Evolutionary conservation across 2,113 vertebrate species (phyloP), one percentile per base, ranked within the genome.

Genomic region (Haemorhous mexicanus): DNA sequence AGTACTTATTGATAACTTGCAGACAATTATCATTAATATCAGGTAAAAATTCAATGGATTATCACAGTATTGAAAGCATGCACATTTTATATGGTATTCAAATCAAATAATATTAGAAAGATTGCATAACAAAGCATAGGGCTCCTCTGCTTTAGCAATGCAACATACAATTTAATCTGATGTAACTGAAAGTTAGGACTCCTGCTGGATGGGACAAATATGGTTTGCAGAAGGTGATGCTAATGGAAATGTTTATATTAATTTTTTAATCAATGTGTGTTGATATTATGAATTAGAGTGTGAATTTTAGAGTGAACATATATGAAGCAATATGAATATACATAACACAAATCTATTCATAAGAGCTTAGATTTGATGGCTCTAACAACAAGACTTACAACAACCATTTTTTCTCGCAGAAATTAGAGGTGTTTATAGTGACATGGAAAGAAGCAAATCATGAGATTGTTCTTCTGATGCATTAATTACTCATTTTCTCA

Each of bases 341-440:
- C 32, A 13, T 76, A 66, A 78, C 37, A 61, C 8, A 16, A 67
- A 72, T 68, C 4, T 50, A 19, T 39, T 63, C 3, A 16, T 69
- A 59, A 76, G 20, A 43, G 3, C 16, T 85, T 58, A 52, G 77
- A 52, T 64, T 76, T 90, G 73, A 82, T 94, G 84, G 39, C 32
- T 91, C 63, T 89, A 52, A 41, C 16, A 55, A 66, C 17, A 43
- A 64, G 21, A 82, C 67, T 95, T 76, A 83, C 37, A 88, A 95
- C 80, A 80, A 86, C 59, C 62, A 37, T 18, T 63, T 56, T 53
- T 90, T 88, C 74, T 80, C 89, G 84, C 55, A 95, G 96, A 95
- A 93, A 93, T 70, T 46, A 55, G 91, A 93, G 50, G 47, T 95
- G 62, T 90, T 95, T 77, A 84, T 74, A 94, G 58, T 90, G 58